Percentiles rank a stretch among this genome's conserved stretches.
Evolutionary conservation across 2,797 vertebrate genomes (phyloP).

Genomic region (Hippocampus kuda): DNA sequence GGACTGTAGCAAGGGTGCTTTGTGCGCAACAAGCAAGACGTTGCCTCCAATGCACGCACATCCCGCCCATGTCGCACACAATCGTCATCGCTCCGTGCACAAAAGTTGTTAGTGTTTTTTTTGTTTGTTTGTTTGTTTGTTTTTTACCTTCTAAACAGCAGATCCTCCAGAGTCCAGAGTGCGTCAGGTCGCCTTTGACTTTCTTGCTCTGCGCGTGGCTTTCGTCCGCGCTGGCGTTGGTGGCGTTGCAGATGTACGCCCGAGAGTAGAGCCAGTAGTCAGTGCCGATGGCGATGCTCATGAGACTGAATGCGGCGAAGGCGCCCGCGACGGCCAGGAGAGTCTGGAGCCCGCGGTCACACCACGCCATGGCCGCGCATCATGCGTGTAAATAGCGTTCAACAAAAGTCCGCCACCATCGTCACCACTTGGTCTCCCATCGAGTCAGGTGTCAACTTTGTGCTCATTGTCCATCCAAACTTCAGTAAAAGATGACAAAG

Average conservation of each 20-base stretch:
- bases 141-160: constrained; percentile 86
- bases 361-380: constrained; percentile 90
- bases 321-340: constrained; percentile 83
- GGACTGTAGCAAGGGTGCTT: background rate
- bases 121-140: background rate
- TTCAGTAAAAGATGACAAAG: constrained; percentile 23
- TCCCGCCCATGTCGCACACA: background rate
- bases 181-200: constrained; percentile 79
- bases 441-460: background rate
- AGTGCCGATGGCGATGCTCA: constrained; percentile 93
- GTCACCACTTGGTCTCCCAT: background rate
- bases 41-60: background rate
- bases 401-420: constrained; percentile 14
- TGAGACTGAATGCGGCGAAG: constrained; percentile 89
- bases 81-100: background rate
- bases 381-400: constrained; percentile 34
- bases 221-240: constrained; percentile 77
- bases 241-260: constrained; percentile 87
- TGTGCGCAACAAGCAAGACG: background rate
- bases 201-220: constrained; percentile 69
- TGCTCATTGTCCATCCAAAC: constrained; percentile 12
- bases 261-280: constrained; percentile 96
- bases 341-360: constrained; percentile 87
- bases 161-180: constrained; percentile 91
- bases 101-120: too few species aligned